These are phyloP conservation scores for Acrocyrtus sp. DNA, from an alignment of 2,888 invertebrate species.

Conservation along the genomic window DNA sequence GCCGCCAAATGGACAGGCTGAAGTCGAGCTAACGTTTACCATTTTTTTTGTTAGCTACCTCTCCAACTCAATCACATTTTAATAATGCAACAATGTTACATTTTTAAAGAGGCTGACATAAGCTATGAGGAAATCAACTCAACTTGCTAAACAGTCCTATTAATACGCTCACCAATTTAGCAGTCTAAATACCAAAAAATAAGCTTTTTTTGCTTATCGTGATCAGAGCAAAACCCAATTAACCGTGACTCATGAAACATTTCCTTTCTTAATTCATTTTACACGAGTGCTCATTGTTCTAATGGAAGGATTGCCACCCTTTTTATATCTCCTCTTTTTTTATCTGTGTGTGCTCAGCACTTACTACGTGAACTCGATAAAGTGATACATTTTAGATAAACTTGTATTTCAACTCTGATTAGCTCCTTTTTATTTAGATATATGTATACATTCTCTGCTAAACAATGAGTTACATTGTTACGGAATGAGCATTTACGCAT, in stretches of 20 bases:
- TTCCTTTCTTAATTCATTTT: conserved; percentile 32
- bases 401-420: conserved; percentile 34
- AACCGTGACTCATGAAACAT: conserved; percentile 47
- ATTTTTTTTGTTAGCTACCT: too few relatives aligned
- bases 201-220: conserved; percentile 6
- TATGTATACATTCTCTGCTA: neutral
- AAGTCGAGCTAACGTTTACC: too few relatives aligned
- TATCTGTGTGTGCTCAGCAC: neutral
- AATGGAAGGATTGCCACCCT: neutral
- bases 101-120: too few relatives aligned
- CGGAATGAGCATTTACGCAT: neutral
- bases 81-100: too few relatives aligned
- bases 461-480: neutral
- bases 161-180: neutral
- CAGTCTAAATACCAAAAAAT: too few relatives aligned
- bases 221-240: conserved; percentile 33
- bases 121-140: too few relatives aligned
- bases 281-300: conserved; percentile 16
- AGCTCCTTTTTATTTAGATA: conserved; percentile 24
- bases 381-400: conserved; percentile 28
- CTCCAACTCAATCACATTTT: too few relatives aligned
- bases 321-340: neutral
- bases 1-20: too few relatives aligned
- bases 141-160: too few relatives aligned
- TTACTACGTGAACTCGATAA: neutral